phyloP scores from a whole-genome alignment of 2,888 invertebrate genomes.

The Andrena haemorrhoa region DNA sequence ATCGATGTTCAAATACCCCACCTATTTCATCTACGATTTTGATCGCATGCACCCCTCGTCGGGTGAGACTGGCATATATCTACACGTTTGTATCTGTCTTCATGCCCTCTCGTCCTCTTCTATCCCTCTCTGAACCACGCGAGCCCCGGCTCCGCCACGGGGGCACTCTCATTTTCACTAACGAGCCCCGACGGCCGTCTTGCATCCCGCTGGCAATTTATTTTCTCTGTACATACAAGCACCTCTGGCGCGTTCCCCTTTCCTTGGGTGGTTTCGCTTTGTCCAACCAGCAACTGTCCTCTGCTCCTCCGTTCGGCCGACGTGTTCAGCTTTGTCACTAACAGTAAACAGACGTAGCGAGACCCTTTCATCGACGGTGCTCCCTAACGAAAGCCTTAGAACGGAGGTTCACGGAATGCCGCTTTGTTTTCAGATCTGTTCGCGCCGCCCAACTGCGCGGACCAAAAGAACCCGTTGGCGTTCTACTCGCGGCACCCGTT shows the following conservation, averaged over 20 bases:
- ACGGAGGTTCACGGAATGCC: constrained; percentile 46
- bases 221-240: not conserved
- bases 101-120: not conserved
- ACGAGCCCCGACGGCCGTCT: not conserved
- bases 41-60: constrained; percentile 9
- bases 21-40: constrained; percentile 42
- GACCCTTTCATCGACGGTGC: not conserved
- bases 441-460: no score
- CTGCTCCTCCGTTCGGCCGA: not conserved
- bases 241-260: not conserved
- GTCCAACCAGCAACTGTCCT: not conserved
- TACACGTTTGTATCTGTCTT: not conserved
- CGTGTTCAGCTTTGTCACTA: not conserved
- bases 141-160: no score
- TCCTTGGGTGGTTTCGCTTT: not conserved
- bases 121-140: not conserved
- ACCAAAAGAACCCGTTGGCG: no score
- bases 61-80: not conserved
- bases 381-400: not conserved
- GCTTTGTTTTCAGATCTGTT: constrained; percentile 72
- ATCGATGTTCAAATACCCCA: constrained; percentile 72
- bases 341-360: constrained; percentile 14
- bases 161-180: no score
- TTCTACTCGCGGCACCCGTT: no score
- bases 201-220: not conserved